Percentiles rank a stretch among this genome's conserved stretches.
Conservation (phyloP, 2,888 invertebrate genomes). For the Crocallis elinguaria region DNA sequence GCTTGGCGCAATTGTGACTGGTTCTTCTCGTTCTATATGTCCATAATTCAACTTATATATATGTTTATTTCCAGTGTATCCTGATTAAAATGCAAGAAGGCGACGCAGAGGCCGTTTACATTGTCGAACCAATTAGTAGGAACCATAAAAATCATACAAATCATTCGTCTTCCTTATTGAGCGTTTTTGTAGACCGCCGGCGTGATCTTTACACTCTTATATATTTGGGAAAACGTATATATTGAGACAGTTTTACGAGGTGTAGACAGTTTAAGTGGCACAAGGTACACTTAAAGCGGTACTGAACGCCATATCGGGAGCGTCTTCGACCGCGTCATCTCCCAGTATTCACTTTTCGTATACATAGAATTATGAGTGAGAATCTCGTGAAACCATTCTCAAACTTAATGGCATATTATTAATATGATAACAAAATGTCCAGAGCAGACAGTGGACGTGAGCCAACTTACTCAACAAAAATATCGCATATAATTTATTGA, state of each 20-base stretch:
- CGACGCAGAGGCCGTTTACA: constrained; percentile 71
- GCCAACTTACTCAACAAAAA: constrained; percentile 79
- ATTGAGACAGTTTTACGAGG: constrained; percentile 74
- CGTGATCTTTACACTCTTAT: constrained; percentile 62
- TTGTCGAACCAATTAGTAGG: constrained; percentile 78
- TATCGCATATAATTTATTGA: constrained; percentile 80
- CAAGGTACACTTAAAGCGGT: constrained; percentile 52
- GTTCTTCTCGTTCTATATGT: constrained; percentile 78
- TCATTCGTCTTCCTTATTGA: constrained; percentile 72
- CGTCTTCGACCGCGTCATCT: constrained; percentile 33
- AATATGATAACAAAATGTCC: constrained; percentile 62
- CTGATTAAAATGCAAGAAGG: constrained; percentile 78
- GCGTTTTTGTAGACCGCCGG: constrained; percentile 54
- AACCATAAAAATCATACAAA: constrained; percentile 76
- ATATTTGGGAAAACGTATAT: constrained; percentile 63
- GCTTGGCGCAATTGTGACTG: constrained; percentile 80
- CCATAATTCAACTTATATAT: constrained; percentile 69
- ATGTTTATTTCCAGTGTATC: constrained; percentile 73
- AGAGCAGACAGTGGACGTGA: constrained; percentile 70
- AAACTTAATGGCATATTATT: constrained; percentile 59
- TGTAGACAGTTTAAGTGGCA: constrained; percentile 67
- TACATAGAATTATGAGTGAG: constrained; percentile 34
- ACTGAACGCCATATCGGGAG: constrained; percentile 56
- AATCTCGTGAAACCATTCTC: constrained; percentile 42
- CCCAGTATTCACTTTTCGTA: constrained; percentile 39